phyloP scores from a whole-genome alignment of 2,797 vertebrate genomes.

The Melanotaenia trifasciata region DNA sequence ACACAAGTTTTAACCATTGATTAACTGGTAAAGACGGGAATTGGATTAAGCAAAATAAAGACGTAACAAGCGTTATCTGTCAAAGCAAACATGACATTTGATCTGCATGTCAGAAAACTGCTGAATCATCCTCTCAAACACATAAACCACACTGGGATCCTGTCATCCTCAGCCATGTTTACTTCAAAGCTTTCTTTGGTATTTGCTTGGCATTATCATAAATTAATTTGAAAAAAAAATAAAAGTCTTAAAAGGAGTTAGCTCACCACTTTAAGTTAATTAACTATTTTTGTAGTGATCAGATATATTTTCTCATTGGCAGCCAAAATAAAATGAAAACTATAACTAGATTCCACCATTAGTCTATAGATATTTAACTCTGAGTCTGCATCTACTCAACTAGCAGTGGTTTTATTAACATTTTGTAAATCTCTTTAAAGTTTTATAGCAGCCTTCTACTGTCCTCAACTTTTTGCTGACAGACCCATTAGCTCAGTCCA shows the following conservation, averaged over 20 bases:
- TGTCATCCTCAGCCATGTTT: background rate
- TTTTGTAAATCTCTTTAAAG: background rate
- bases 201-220: background rate
- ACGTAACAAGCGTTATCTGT: constrained; percentile 1
- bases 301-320: too few relatives aligned
- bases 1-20: background rate
- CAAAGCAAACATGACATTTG: constrained; percentile 28
- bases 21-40: background rate
- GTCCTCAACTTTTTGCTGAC: background rate
- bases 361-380: too few relatives aligned
- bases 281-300: background rate
- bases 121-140: background rate
- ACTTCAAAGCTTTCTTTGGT: background rate
- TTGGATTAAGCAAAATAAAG: background rate
- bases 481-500: constrained; percentile 12
- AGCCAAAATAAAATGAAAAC: background rate
- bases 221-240: background rate
- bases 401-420: background rate
- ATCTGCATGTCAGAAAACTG: constrained; percentile 1
- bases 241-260: background rate
- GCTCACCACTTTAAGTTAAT: background rate
- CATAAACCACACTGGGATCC: background rate
- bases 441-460: background rate
- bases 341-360: background rate
- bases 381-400: background rate